Evolutionary conservation across 2,797 vertebrate genomes (phyloP).

Genomic region (Notolabrus celidotus): DNA sequence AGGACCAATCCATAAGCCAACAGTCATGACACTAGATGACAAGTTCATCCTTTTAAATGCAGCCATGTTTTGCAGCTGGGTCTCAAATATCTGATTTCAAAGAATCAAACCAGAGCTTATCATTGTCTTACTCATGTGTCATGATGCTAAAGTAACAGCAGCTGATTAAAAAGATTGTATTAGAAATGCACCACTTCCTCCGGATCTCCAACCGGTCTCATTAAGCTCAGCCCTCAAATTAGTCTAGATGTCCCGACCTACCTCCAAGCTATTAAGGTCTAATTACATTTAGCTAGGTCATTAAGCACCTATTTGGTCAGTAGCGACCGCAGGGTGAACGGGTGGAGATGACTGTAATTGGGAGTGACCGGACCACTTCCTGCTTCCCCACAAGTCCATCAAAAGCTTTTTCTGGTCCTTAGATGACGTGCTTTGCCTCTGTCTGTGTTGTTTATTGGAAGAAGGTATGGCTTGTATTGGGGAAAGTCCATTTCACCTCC

Average conservation of each 20-base stretch:
- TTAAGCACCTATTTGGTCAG: constrained; percentile 63
- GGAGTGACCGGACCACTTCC: constrained; percentile 58
- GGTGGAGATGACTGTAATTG: constrained; percentile 56
- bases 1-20: no score
- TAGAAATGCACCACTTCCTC: constrained; percentile 3
- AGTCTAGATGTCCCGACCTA: constrained; percentile 35
- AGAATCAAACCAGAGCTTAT: no score
- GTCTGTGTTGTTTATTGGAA: background rate
- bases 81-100: no score
- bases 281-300: constrained; percentile 69
- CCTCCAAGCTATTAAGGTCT: constrained; percentile 43
- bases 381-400: constrained; percentile 50
- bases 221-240: constrained; percentile 39
- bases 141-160: background rate
- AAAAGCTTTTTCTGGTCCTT: constrained; percentile 48
- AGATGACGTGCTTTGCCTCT: background rate
- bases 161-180: background rate
- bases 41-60: no score
- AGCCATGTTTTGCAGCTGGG: no score
- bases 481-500: background rate
- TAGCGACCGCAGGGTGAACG: constrained; percentile 15
- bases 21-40: no score
- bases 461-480: background rate
- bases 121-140: no score
- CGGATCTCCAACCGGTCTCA: constrained; percentile 26